Base-by-base conservation (phyloP, 2,888 invertebrate species). In the Gortyna flavago region DNA sequence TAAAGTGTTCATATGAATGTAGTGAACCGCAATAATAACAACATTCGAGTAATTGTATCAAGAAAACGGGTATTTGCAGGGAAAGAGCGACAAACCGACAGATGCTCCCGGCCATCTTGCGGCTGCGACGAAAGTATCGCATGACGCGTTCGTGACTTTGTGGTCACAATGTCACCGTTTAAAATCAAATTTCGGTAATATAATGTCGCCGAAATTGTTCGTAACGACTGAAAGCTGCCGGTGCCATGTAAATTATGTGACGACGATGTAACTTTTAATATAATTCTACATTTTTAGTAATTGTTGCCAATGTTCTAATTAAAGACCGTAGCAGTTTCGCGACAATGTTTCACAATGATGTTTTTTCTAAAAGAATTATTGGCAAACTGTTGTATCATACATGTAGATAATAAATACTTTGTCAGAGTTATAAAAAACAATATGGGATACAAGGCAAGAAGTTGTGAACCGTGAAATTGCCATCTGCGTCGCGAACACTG, bases 61-160 rank as follows among this genome's bases (percentile, higher is more conserved):
- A 93, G 93, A 94, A 90, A 93, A 94, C 92, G 89, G 94, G 94
- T 94, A 94, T 95, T 95, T 94, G 92, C 91, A 91, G 80, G 91
- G 92, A 93, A 96, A 95, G 93, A 95, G 95, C 96, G 96, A 94
- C 95, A 95, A 95, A 93, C 92, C 94, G 96, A 95, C 96, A 96
- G 95, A 95, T 96, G 96, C 96, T 95, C 91, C 94, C 94, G 94
- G 96, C 96, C 94, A 95, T 95, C 93, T 94, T 96, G 95, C 91
- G 95, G 95, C 91, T 84, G 90, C 89, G 90, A 89, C 88, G 88
- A 91, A 93, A 93, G 92, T 92, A 91, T 93, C 93, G 93, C 90
- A 92, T 92, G 93, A 89, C 92, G 89, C 89, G 81, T 94, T 94
- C 95, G 95, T 94, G 94, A 94, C 95, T 88, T 92, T 96, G 96